These are phyloP conservation scores for Boleophthalmus pectinirostris DNA, from an alignment of 2,113 vertebrate genomes.

Conservation along the genomic window DNA sequence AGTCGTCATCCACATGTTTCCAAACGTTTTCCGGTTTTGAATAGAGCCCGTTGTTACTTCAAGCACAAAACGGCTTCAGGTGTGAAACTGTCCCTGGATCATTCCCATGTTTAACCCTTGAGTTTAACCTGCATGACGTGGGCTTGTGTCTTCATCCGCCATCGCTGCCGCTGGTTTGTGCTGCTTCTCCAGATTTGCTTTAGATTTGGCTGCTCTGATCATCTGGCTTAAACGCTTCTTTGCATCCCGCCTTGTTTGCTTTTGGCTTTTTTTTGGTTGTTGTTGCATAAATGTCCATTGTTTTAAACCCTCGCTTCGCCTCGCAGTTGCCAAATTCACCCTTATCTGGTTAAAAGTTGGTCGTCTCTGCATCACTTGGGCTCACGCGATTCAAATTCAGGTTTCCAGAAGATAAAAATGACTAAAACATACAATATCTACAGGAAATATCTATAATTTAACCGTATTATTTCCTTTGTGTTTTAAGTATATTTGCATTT, in stretches of 20 bases:
- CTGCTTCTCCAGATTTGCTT: background rate
- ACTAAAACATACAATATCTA: too few relatives aligned
- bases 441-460: too few relatives aligned
- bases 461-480: too few relatives aligned
- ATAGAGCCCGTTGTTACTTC: too few relatives aligned
- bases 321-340: constrained; percentile 8
- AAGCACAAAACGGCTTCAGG: background rate
- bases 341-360: background rate
- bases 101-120: background rate
- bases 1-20: too few relatives aligned
- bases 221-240: background rate
- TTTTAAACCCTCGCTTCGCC: background rate
- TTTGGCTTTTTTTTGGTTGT: background rate
- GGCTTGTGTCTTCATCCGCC: background rate
- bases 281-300: background rate
- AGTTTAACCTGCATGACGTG: background rate
- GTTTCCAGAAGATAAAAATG: too few relatives aligned
- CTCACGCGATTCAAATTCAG: background rate
- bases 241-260: background rate
- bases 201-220: constrained; percentile 3
- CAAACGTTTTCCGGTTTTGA: too few relatives aligned
- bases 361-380: background rate
- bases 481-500: too few relatives aligned
- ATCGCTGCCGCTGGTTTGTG: background rate
- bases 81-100: background rate